Evolutionary conservation across 2,797 vertebrate genomes (phyloP).

Genomic region (Graptemys geographica): DNA sequence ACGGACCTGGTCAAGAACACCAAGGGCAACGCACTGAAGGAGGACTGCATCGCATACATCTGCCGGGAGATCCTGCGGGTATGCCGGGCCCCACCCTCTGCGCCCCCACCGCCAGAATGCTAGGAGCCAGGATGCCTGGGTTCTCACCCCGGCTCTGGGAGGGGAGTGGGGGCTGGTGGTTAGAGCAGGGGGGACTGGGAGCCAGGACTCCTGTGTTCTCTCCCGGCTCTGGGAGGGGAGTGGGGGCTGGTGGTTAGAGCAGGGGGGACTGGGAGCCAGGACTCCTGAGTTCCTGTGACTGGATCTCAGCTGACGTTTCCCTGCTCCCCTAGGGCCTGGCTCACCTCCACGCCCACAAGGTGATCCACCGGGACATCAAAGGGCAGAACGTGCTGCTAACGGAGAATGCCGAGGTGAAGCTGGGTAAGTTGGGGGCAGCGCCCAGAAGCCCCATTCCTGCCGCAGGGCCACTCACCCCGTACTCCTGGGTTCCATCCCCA

Average conservation of each 20-base stretch:
- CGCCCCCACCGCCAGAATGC: too few species aligned
- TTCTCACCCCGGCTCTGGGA: too few species aligned
- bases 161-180: too few species aligned
- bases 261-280: background rate
- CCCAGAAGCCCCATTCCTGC: background rate
- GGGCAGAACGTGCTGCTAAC: slow-evolving; percentile 95
- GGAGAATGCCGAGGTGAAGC: slow-evolving; percentile 95
- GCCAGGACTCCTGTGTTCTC: too few species aligned
- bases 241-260: too few species aligned
- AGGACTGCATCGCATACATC: slow-evolving; percentile 96
- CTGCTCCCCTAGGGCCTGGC: slow-evolving; percentile 87
- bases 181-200: too few species aligned
- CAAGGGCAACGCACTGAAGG: slow-evolving; percentile 93
- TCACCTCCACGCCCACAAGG: slow-evolving; percentile 94
- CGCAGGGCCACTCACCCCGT: too few species aligned
- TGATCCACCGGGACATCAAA: slow-evolving; percentile 97
- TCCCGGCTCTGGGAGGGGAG: too few species aligned
- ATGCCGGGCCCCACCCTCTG: too few species aligned
- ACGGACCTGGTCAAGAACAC: slow-evolving; percentile 96
- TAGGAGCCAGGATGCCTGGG: too few species aligned
- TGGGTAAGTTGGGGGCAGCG: slow-evolving; percentile 79
- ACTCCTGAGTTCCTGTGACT: background rate
- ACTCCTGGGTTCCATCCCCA: too few species aligned
- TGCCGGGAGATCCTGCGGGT: slow-evolving; percentile 93
- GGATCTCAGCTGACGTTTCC: background rate